Evolutionary conservation across 2,113 vertebrate species (phyloP), one percentile per base, ranked within the genome.

Genomic region (Myotis yumanensis): DNA sequence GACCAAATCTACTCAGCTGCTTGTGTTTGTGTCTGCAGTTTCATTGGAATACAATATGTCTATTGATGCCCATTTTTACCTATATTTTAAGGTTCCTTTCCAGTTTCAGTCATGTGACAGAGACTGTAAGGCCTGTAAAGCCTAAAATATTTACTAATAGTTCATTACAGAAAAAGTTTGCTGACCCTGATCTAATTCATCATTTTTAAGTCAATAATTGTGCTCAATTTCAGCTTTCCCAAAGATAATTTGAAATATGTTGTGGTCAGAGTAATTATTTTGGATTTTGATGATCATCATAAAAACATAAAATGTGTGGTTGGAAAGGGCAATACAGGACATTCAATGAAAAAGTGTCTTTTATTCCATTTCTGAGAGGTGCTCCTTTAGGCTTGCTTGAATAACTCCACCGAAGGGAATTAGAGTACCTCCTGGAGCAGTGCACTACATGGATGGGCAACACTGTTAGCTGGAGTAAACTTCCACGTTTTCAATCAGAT

Each of bases 341-440:
- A 79, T 28, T 92, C 7, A 7, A 40, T 64, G 15, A 90, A 90
- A 95, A 79, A 25, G 71, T 71, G 28, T 69, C 16, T 79, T 95
- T 93, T 84, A 57, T 85, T 89, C 43, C 48, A 37, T 64, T 77
- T 94, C 64, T 94, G 69, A 90, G 79, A 90, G 72, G 86, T 95
- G 32, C 43, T 86, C 75, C 92, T 94, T 93, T 64, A 46, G 32
- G n/a, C 20, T 79, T 89, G 28, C 72, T 83, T 76, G 66, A 92
- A 59, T 90, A 64, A 90, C 23, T 76, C 59, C 37, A 20, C 62
- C 30, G 30, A 46, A 90, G 73, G 37, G 32, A 90, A 75, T 72
- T 23, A 3, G 62, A 75, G 14, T 23, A 40, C 1, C 20, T 92
- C 48, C 28, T 83, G 40, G 68, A 57, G 18, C 20, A 35, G 23